Base-by-base conservation (phyloP, 2,888 invertebrate genomes). In the Agrilus biguttatus region DNA sequence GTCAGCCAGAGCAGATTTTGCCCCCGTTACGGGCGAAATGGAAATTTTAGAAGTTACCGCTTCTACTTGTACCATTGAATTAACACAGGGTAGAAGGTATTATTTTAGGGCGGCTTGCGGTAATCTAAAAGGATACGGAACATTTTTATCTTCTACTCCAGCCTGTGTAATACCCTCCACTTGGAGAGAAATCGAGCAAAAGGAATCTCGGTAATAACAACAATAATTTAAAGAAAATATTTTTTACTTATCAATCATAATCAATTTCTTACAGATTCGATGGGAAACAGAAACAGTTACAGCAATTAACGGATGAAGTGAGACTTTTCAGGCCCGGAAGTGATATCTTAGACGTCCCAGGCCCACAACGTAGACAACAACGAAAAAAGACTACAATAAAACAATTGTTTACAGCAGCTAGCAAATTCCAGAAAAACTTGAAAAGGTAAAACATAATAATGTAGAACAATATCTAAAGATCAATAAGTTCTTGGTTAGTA, bases 361-460 rank as follows among this genome's bases (percentile, higher is more conserved):
- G 73, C 13, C 69, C 75, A 37, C 79, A 79, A 51, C 70, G 86
- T 21, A 74, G 83, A 46, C 79, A 83, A 56, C 77, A 83, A 53
- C 87, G 88, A 68, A 86, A 86, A 52, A 85, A 87, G 33, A 47
- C 51, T 21, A 85, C 87, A 43, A 89, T 97, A 47, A 84, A 93
- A 50, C 92, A 95, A 59, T 73, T 97, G 34, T 97, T 97, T 68
- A 88, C 92, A 0, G 90, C 92, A 8, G 88, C 93, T 41, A 90
- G 92, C 59, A 97, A 96, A 70, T 96, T 97, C 62, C 93, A 95
- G 65, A 96, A 95, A 66, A 83, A 85, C 57, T 70, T 96, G 46
- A 75, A 87, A 60, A 79, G 85, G 85, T 84, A 62, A 48, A 55
- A 33, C 14, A 17, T 10, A 28, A 13, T 8, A 12, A 19, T n/a